These are phyloP conservation scores for Pissodes strobi DNA, from an alignment of 1,140 invertebrate species.

Conservation along the genomic window DNA sequence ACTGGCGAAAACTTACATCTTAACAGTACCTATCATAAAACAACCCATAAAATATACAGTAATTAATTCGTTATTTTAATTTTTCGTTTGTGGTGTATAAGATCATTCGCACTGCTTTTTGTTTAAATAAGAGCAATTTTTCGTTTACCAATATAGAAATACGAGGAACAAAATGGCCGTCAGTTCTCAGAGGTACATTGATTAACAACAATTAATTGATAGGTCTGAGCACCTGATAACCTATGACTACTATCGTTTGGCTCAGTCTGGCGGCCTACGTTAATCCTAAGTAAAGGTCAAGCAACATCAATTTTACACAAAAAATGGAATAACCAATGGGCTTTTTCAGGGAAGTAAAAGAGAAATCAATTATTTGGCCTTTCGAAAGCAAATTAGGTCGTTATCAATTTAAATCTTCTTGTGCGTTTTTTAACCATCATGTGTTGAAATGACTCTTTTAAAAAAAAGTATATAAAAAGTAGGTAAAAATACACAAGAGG, in stretches of 20 bases:
- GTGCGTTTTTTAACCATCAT: too few species aligned
- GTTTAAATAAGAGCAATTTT: too few species aligned
- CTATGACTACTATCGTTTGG: slow-evolving; percentile 48
- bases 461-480: too few species aligned
- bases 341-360: neutral
- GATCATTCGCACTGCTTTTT: neutral
- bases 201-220: slow-evolving; percentile 51
- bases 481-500: too few species aligned
- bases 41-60: too few species aligned
- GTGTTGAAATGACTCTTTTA: too few species aligned
- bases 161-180: slow-evolving; percentile 44
- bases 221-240: slow-evolving; percentile 50
- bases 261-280: slow-evolving; percentile 41
- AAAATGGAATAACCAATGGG: slow-evolving; percentile 6
- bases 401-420: too few species aligned
- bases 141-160: slow-evolving; percentile 17
- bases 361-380: too few species aligned
- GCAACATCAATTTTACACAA: slow-evolving; percentile 22
- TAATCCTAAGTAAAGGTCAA: slow-evolving; percentile 22
- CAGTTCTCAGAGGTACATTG: slow-evolving; percentile 50
- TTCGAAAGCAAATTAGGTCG: too few species aligned
- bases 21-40: too few species aligned
- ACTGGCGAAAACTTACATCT: too few species aligned
- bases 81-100: neutral
- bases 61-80: neutral